Evolutionary conservation across 2,797 vertebrate genomes (phyloP), one percentile per base, ranked within the genome.

Genomic region (Sylvia borin): DNA sequence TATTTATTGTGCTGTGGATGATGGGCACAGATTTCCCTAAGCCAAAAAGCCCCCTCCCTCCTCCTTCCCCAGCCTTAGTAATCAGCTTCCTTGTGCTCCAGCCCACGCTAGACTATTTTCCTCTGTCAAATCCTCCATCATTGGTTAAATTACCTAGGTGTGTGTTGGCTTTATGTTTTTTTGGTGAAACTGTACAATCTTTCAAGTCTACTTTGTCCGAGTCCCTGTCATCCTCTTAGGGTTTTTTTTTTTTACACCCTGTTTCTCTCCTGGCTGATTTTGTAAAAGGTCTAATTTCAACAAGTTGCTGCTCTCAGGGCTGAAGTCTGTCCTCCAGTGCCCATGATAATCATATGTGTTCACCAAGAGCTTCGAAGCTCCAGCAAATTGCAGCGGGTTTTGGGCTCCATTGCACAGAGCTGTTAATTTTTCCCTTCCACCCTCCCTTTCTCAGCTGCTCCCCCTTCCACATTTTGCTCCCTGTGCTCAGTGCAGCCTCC

Each of bases 71-170:
- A 95, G 88, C 85, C 80, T 95, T 95, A 96, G 90, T 90, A 95
- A 95, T 95, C 83, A 95, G 92, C 60, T 96, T 95, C 85, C 93
- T 94, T 96, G 92, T 84, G 82, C 77, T 97, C 45, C 90, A 95
- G 88, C 96, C 96, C 90, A 95, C 88, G 26, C 95, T 94, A 92
- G 85, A 88, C 94, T 96, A 95, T 97, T 97, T 97, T 96, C 90
- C 88, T 88, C 92, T 92, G 90, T 95, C 85, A 95, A 76, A 95
- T 86, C 67, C 70, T 92, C 80, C 74, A 87, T 92, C 92, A 88
- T 16, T 93, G 80, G 83, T 94, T 92, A 94, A 88, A 95, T 84
- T 94, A 79, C 90, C 40, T 90, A 86, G 90, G 90, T 95, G 82
- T 84, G 70, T 95, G 83, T 66, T 90, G 55, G 87, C 60, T 96